These are phyloP conservation scores for Steinernema hermaphroditum DNA, from an alignment of 2,888 invertebrate species.

Conservation along the genomic window DNA sequence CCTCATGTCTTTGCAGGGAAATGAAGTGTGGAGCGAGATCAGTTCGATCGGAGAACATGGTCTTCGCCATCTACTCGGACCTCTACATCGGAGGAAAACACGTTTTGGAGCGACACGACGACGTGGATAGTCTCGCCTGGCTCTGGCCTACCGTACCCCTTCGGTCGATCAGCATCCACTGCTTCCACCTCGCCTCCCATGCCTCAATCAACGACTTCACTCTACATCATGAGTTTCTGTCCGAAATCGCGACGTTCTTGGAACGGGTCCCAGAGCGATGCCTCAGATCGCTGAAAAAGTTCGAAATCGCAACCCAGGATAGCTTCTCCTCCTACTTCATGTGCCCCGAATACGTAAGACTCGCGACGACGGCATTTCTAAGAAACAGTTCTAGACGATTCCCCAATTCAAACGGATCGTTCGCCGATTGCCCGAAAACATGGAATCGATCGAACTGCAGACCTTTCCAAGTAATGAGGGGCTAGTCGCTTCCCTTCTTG, in stretches of 20 bases:
- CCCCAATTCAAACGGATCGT: slow-evolving; percentile 9
- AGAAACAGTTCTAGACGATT: neutral
- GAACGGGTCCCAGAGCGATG: neutral
- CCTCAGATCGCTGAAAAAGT: neutral
- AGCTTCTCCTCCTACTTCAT: slow-evolving; percentile 15
- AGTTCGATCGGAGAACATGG: neutral
- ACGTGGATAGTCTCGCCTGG: neutral
- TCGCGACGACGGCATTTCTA: neutral
- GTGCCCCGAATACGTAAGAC: slow-evolving; percentile 16
- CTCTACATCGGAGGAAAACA: neutral
- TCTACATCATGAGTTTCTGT: neutral
- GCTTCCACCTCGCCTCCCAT: neutral
- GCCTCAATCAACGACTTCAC: neutral
- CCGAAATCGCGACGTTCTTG: neutral
- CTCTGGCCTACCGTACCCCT: slow-evolving; percentile 18
- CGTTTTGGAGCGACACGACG: neutral
- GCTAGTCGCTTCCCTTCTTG: neutral
- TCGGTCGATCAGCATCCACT: slow-evolving; percentile 10
- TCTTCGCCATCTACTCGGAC: slow-evolving; percentile 13
- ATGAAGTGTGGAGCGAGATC: neutral
- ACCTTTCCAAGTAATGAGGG: slow-evolving; percentile 19
- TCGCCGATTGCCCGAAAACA: neutral
- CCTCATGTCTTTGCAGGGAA: neutral
- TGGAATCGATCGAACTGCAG: slow-evolving; percentile 18
- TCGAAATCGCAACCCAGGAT: slow-evolving; percentile 12